Percentiles rank a stretch among this genome's conserved stretches.
Conservation (phyloP, 1,140 invertebrate genomes). For the Scaptomyza pallida region DNA sequence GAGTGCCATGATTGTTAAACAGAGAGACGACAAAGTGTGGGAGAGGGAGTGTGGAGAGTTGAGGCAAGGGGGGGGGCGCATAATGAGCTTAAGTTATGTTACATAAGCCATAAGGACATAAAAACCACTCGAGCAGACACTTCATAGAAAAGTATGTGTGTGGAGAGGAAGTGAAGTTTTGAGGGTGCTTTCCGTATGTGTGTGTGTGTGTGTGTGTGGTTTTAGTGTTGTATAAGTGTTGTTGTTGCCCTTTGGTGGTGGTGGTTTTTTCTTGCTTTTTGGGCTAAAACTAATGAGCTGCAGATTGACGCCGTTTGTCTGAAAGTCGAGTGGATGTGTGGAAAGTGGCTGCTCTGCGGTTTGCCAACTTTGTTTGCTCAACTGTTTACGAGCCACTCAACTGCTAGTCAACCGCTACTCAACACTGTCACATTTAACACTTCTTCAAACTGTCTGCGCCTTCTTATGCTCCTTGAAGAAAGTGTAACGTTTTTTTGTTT, state of each 20-base stretch:
- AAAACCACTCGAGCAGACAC: constrained; percentile 81
- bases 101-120: constrained; percentile 80
- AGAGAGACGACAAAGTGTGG: background rate
- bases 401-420: constrained; percentile 42
- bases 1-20: constrained; percentile 70
- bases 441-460: background rate
- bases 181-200: constrained; percentile 32
- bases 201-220: constrained; percentile 9
- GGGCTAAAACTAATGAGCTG: constrained; percentile 72
- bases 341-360: constrained; percentile 43
- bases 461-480: too few species aligned
- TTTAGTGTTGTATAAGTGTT: constrained; percentile 22
- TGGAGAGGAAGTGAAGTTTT: constrained; percentile 6
- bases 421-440: constrained; percentile 8
- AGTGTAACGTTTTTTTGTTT: too few species aligned
- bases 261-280: too few species aligned
- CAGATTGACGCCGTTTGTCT: constrained; percentile 59
- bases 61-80: constrained; percentile 22
- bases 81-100: constrained; percentile 82
- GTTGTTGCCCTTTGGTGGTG: constrained; percentile 46
- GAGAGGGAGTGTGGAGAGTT: background rate
- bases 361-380: constrained; percentile 68
- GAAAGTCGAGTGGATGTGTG: constrained; percentile 1
- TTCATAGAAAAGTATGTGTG: constrained; percentile 35
- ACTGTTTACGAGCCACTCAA: constrained; percentile 72